Evolutionary conservation across 2,888 invertebrate species (phyloP).

Genomic region (Aphidius colemani): DNA sequence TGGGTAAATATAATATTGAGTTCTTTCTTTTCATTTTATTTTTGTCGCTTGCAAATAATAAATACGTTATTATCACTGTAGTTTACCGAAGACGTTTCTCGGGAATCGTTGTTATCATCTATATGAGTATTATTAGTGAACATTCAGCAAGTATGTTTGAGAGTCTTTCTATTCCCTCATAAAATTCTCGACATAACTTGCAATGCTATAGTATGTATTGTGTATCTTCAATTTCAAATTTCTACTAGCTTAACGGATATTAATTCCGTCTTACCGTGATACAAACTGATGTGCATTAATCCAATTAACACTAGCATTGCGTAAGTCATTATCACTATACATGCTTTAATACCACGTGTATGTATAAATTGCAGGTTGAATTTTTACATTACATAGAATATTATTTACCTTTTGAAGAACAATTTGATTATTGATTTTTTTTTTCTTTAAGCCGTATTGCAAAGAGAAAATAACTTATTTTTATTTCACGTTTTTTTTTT

Average conservation of each 20-base stretch:
- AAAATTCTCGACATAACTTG: neutral
- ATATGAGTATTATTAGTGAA: slow-evolving; percentile 1
- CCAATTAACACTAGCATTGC: slow-evolving; percentile 42
- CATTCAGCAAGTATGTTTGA: neutral
- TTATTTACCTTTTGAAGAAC: neutral
- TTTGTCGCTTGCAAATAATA: too few relatives aligned
- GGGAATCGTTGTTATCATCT: neutral
- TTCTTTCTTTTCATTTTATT: too few relatives aligned
- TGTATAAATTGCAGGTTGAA: neutral
- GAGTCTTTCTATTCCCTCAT: neutral
- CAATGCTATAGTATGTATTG: neutral
- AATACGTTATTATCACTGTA: too few relatives aligned
- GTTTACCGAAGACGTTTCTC: too few relatives aligned
- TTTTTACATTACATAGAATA: neutral
- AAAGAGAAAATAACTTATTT: too few relatives aligned
- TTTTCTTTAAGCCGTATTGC: too few relatives aligned
- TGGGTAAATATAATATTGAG: too few relatives aligned
- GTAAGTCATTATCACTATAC: slow-evolving; percentile 13
- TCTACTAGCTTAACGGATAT: slow-evolving; percentile 51
- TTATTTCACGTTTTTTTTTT: slow-evolving; percentile 18
- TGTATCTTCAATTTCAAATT: slow-evolving; percentile 42
- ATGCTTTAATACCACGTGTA: neutral
- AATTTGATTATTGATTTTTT: too few relatives aligned
- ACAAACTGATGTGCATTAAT: slow-evolving; percentile 45
- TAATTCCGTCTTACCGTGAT: slow-evolving; percentile 48